These are phyloP conservation scores for Andrena hattorfiana DNA, from an alignment of 2,888 invertebrate species.

Conservation along the genomic window DNA sequence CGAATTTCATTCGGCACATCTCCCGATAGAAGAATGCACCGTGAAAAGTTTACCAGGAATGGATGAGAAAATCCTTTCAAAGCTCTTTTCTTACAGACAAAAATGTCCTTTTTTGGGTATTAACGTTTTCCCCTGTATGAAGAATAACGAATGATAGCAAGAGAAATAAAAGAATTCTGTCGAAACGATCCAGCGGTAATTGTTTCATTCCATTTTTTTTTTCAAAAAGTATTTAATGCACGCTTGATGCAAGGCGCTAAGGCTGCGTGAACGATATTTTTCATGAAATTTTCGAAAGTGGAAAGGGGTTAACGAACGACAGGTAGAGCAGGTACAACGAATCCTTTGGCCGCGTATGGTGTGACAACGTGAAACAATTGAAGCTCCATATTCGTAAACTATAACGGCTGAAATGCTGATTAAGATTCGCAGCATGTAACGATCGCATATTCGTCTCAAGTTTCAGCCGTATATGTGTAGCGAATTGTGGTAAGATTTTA, in stretches of 20 bases:
- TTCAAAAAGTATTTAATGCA: not conserved
- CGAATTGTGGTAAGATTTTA: constrained; percentile 13
- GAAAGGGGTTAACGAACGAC: constrained; percentile 46
- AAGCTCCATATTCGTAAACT: constrained; percentile 44
- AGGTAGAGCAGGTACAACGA: constrained; percentile 15
- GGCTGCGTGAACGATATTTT: constrained; percentile 17
- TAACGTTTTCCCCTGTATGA: not conserved
- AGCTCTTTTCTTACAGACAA: not conserved
- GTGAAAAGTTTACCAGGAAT: not conserved
- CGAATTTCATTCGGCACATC: constrained; percentile 32
- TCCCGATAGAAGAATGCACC: not conserved
- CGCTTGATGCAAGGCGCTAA: not conserved
- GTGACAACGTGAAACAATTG: constrained; percentile 37
- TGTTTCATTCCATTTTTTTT: not conserved
- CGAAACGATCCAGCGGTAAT: not conserved
- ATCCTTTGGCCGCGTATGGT: constrained; percentile 33
- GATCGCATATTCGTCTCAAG: constrained; percentile 20
- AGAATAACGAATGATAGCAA: not conserved
- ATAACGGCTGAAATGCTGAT: constrained; percentile 42
- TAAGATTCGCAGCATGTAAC: constrained; percentile 45
- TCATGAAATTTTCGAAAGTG: constrained; percentile 31
- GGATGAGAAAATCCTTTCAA: not conserved
- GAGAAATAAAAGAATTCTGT: not conserved
- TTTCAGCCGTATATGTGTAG: constrained; percentile 14
- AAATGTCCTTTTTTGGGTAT: too few relatives aligned